Evolutionary conservation across 2,797 vertebrate species (phyloP), one percentile per base, ranked within the genome.

Genomic region (Nannoperca australis): DNA sequence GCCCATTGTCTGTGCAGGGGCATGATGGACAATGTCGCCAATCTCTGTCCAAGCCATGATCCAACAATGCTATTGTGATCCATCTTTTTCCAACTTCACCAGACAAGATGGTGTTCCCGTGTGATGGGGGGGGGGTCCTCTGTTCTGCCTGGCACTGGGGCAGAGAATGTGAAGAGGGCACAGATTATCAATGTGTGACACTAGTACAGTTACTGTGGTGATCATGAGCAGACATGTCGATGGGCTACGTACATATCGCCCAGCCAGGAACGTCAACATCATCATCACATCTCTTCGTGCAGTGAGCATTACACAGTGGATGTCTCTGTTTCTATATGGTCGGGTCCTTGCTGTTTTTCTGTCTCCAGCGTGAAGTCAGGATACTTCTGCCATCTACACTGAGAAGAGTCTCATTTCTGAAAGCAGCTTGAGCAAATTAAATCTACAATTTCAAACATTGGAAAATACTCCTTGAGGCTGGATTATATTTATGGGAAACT

Each of bases 31-130:
- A 83, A 84, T 90, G 85, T 88, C 79, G 40, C 84, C 85, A 85
- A 88, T 85, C 79, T 86, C 81, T 87, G 73, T 74, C 77, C 77
- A 76, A 81, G 76, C 67, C 74, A 74, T 89, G 84, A 89, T 87
- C 91, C 86, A 87, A 90, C 77, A 13, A 83, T 54, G 62, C 81
- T 64, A 81, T 84, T 90, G 80, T 90, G 86, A 85, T 76, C 75
- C 13, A 38, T 69, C 69, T 53, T 78, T 81, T 83, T 55, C 63
- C 85, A 75, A 56, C 79, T 81, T 45, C 24, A 68, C 73, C 49
- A 73, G 76, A 84, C 78, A 56, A 83, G 83, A 77, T 73, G 84
- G 71, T 83, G 79, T 38, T 79, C 78, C 81, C 38, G 44, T 64
- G 70, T 67, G 81, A 82, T 73, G 60, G 66, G 27, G 42, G 58